Base-by-base conservation (phyloP, 2,797 vertebrate species). In the Aselliscus stoliczkanus region DNA sequence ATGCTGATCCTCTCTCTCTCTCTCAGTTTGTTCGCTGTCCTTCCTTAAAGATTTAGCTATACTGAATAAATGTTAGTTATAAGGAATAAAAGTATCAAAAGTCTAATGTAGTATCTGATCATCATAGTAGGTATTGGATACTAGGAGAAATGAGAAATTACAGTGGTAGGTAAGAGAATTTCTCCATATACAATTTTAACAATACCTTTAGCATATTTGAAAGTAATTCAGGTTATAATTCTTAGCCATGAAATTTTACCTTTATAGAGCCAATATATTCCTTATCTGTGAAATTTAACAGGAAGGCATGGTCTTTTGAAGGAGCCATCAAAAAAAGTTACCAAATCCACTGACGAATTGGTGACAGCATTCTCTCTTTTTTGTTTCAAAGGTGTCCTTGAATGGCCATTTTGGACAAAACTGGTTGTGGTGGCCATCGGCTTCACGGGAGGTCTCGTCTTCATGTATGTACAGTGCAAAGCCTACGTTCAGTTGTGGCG, bases 381-480 rank as follows among this genome's bases (percentile, higher is more conserved):
- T 88, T 84, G 9, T 96, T 96, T 97, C 93, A 67, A 98, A 99
- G 99, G 99, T 97, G 98, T 99, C 94, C 98, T 99, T 39, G 99
- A 99, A 97, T 99, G 99, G 99, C 99, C 99, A 0, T 99, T 99
- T 98, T 99, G 99, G 99, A 99, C 99, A 97, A 99, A 99, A 98
- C 98, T 99, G 50, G 99, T 99, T 0, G 99, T 99, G 97, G 99
- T 99, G 98, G 99, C 99, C 95, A 99, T 99, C 42, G 99, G 99
- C 96, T 99, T 99, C 98, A 99, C 99, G 0, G 99, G 99, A 1
- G 99, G 99, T 88, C 98, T 99, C 58, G 99, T 99, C 98, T 99
- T 99, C 98, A 99, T 99, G 99, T 99, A 99, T 0, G 99, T 99
- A 92, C 99, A 99, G 97, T 99, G 99, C 96, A 99, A 99, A 98